Evolutionary conservation across 2,797 vertebrate genomes (phyloP).

Genomic region (Ispidina picta): DNA sequence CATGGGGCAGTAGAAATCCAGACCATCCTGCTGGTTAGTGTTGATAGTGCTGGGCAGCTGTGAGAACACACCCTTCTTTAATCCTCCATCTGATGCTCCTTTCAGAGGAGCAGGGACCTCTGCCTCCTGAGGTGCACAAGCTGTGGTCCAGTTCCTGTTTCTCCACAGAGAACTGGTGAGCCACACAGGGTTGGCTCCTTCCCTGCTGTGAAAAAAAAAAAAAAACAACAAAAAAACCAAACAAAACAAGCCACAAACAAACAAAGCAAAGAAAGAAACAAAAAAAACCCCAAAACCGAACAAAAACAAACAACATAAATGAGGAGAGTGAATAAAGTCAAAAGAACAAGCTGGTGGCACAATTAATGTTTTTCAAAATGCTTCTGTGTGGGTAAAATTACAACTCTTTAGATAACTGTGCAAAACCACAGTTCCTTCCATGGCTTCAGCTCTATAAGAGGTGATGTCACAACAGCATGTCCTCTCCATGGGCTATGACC

Average conservation of each 20-base stretch:
- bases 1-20: neutral
- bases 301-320: too few relatives aligned
- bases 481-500: neutral
- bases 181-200: neutral
- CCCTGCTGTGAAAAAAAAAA: neutral
- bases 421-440: neutral
- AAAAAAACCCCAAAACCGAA: too few relatives aligned
- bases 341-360: neutral
- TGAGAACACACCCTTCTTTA: slow-evolving; percentile 23
- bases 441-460: neutral
- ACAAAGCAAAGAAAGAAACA: neutral
- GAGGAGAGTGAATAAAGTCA: neutral
- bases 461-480: neutral
- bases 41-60: neutral
- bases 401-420: neutral
- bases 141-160: neutral
- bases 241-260: too few relatives aligned
- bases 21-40: neutral
- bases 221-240: neutral
- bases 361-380: neutral
- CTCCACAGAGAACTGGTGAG: neutral
- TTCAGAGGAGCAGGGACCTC: slow-evolving; percentile 26
- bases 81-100: neutral
- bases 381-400: neutral
- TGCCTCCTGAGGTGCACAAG: neutral